Evolutionary conservation across 2,797 vertebrate species (phyloP).

Genomic region (Xenopus petersii): DNA sequence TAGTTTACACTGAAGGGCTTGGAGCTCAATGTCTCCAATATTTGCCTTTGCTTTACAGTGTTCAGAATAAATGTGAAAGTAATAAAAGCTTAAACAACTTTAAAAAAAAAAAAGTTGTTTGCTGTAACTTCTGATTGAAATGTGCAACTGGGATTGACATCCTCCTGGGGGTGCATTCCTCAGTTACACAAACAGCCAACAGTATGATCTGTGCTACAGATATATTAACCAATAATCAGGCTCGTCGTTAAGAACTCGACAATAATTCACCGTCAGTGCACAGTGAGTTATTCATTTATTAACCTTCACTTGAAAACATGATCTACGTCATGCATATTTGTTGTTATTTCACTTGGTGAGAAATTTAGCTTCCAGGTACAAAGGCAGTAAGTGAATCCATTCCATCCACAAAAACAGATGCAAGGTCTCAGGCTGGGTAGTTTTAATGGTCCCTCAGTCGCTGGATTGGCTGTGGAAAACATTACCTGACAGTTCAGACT

Average conservation of each 20-base stretch:
- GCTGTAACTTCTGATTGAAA: constrained; percentile 12
- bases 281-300: constrained; percentile 22
- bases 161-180: constrained; percentile 20
- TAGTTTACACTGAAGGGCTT: too few species aligned
- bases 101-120: neutral
- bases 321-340: constrained; percentile 10
- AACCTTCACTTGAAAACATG: constrained; percentile 35
- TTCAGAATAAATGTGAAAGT: neutral
- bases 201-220: constrained; percentile 1
- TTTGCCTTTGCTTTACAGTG: neutral
- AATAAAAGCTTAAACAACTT: neutral
- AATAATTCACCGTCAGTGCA: neutral
- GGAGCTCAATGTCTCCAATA: too few species aligned
- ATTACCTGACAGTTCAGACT: constrained; percentile 39
- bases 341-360: constrained; percentile 29
- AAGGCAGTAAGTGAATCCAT: constrained; percentile 13
- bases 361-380: constrained; percentile 44
- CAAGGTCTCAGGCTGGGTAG: constrained; percentile 19
- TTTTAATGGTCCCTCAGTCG: constrained; percentile 37
- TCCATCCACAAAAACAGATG: constrained; percentile 30
- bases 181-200: constrained; percentile 21
- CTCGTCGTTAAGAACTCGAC: constrained; percentile 25
- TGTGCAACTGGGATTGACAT: constrained; percentile 11
- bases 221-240: constrained; percentile 22
- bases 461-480: constrained; percentile 29